Percentiles rank a stretch among this genome's conserved stretches.
Conservation (phyloP, 2,888 invertebrate species). For the Nebria salina region DNA sequence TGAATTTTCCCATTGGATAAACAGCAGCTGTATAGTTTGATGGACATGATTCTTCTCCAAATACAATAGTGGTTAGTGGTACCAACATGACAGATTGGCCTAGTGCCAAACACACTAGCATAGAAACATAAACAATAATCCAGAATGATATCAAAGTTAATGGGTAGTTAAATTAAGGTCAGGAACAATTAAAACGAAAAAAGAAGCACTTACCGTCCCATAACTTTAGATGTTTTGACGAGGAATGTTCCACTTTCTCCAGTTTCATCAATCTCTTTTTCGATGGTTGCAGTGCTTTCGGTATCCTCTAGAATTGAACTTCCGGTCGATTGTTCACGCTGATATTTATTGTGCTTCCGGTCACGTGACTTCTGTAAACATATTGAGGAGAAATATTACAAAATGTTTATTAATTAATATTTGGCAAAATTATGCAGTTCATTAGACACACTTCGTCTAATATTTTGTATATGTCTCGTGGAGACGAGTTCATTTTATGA, state of each 20-base stretch:
- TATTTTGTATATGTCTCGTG: not conserved
- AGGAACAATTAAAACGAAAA: not conserved
- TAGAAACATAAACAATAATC: conserved; percentile 15
- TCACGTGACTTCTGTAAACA: conserved; percentile 30
- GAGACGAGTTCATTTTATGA: not conserved
- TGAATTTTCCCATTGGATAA: not conserved
- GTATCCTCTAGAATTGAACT: conserved; percentile 21
- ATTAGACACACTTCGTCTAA: not conserved
- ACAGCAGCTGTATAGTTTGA: conserved; percentile 27
- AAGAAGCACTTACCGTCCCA: conserved; percentile 66
- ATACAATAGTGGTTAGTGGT: conserved; percentile 10
- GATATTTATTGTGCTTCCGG: conserved; percentile 27
- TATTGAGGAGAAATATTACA: not conserved
- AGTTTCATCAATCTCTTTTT: conserved; percentile 26
- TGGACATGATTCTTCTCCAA: conserved; percentile 13
- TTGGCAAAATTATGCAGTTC: not conserved
- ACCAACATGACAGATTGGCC: conserved; percentile 32
- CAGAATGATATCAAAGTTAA: conserved; percentile 17
- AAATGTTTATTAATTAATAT: conserved; percentile 4
- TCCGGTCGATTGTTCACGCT: conserved; percentile 25
- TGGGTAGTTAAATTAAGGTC: conserved; percentile 16
- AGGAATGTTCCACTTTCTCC: conserved; percentile 63
- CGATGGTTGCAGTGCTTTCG: conserved; percentile 8
- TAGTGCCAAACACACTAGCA: conserved; percentile 6
- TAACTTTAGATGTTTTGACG: conserved; percentile 68